phyloP scores from a whole-genome alignment of 1,140 invertebrate genomes.

The Chrysomallon squamiferum region DNA sequence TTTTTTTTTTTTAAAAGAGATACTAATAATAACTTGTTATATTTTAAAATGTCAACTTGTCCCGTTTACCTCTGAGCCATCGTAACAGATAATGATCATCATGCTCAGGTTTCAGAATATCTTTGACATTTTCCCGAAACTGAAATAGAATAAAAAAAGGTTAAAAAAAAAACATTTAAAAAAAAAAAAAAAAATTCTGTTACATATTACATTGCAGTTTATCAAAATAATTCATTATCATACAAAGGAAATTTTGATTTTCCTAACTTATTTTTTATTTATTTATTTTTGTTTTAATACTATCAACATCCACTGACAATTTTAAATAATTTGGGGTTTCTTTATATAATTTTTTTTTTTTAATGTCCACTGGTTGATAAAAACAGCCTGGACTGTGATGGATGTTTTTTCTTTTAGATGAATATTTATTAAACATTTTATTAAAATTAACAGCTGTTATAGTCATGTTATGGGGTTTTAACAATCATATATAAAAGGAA shows the following conservation, averaged over 20 bases:
- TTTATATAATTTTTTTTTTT: too few species aligned
- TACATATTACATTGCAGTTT: not conserved
- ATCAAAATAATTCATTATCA: not conserved
- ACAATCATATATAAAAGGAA: not conserved
- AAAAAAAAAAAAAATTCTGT: not conserved
- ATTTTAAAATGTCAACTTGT: too few species aligned
- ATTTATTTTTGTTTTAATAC: not conserved
- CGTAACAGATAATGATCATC: constrained; percentile 80
- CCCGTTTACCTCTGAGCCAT: constrained; percentile 80
- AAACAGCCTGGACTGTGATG: too few species aligned
- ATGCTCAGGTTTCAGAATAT: constrained; percentile 41
- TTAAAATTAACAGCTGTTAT: not conserved
- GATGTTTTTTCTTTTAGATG: too few species aligned
- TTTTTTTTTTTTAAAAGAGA: too few species aligned
- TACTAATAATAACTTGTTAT: too few species aligned
- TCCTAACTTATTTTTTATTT: not conserved
- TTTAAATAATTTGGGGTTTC: not conserved
- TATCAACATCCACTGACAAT: not conserved
- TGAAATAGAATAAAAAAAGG: constrained; percentile 21
- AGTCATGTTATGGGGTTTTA: not conserved
- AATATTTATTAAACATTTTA: too few species aligned
- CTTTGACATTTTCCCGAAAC: constrained; percentile 44
- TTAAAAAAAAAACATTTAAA: not conserved
- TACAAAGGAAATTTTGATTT: not conserved
- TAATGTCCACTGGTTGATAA: too few species aligned